Base-by-base conservation (phyloP, 2,113 vertebrate genomes). In the Ursus arctos region DNA sequence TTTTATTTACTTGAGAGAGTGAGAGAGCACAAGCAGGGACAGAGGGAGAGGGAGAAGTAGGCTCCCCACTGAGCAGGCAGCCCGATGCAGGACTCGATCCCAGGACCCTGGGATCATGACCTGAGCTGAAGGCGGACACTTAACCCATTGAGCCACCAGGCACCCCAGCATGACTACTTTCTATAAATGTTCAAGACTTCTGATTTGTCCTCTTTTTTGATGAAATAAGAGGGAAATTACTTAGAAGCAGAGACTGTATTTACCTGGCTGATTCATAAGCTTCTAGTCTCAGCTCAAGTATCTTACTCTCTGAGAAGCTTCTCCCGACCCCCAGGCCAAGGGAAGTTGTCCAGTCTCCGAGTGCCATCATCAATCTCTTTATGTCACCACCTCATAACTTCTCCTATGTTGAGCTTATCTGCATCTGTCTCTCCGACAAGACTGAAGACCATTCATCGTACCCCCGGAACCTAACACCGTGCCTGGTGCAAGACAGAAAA, bases 141-240 rank as follows among this genome's bases (percentile, higher is more conserved):
- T 69, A 36, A 19, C n/a, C 8, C 16, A 69, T 33, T 36, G 33
- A 69, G 8, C n/a, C 33, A 36, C 33, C 67, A 69, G 18, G 67
- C 8, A 4, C n/a, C 67, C 33, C 33, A 69, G 79, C 21, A 21
- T 49, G 28, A 43, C 63, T 67, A 77, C 47, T 86, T 71, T 86
- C 86, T 77, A 49, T 49, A 97, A 95, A 92, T 49, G 74, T 82
- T 97, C 83, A 67, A 91, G 80, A 72, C 43, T 89, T 92, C 69
- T 49, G 55, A 79, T 53, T 71, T 84, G 40, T 43, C 80, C 53
- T 74, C 47, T 95, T 92, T 83, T 65, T 79, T 28, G 33, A 13
- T 57, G 61, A 83, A 96, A 69, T 55, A 55, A 93, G 40, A 96
- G 28, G n/a, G 4, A 98, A 89, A 80, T 53, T 65, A 65, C 47